Evolutionary conservation across 2,888 invertebrate genomes (phyloP).

Genomic region (Yponomeuta evonymella): DNA sequence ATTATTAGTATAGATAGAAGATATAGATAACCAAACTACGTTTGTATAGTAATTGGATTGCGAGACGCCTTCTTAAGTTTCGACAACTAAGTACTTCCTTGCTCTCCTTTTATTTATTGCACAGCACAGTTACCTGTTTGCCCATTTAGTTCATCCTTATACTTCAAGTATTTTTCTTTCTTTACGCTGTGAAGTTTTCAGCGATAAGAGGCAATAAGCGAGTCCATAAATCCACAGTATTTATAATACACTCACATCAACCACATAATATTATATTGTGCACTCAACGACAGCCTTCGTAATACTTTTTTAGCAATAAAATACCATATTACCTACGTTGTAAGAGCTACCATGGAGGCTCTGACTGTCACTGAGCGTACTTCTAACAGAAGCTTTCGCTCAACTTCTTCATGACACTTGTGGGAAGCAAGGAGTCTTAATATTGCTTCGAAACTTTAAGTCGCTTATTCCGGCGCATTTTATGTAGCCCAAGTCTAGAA

Average conservation of each 20-base stretch:
- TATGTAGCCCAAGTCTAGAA: background rate
- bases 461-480: slow-evolving; percentile 12
- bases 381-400: slow-evolving; percentile 19
- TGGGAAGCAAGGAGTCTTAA: slow-evolving; percentile 38
- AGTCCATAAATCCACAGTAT: background rate
- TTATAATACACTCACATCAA: background rate
- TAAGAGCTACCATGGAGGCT: background rate
- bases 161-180: background rate
- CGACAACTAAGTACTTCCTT: too few relatives aligned
- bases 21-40: too few relatives aligned
- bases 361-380: background rate
- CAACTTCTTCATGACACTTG: slow-evolving; percentile 24
- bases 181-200: background rate
- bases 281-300: too few relatives aligned
- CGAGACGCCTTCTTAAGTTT: too few relatives aligned
- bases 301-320: background rate
- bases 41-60: too few relatives aligned
- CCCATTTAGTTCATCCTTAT: background rate
- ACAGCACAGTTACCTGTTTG: too few relatives aligned
- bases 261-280: too few relatives aligned
- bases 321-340: background rate
- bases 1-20: too few relatives aligned
- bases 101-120: too few relatives aligned
- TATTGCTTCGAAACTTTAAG: slow-evolving; percentile 53
- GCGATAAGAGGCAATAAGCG: background rate